phyloP scores from a whole-genome alignment of 1,140 invertebrate species.

The Apocrypta bakeri region DNA sequence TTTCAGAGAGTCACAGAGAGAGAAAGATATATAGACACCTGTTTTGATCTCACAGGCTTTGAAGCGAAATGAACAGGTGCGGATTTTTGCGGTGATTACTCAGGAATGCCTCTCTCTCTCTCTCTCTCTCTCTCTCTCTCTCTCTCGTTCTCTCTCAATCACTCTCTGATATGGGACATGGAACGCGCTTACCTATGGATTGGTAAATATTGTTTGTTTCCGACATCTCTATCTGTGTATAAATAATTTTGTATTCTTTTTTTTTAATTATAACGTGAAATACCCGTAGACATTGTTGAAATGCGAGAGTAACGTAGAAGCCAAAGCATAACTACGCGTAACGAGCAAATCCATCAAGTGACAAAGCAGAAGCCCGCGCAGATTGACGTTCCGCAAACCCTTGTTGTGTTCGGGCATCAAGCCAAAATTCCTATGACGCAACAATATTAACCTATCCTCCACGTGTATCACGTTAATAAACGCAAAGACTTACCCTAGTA shows the following conservation, averaged over 20 bases:
- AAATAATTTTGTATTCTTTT: too few species aligned
- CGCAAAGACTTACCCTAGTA: background rate
- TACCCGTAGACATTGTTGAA: too few species aligned
- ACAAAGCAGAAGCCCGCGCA: background rate
- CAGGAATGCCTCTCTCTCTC: too few species aligned
- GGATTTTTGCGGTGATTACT: too few species aligned
- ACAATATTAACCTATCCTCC: background rate
- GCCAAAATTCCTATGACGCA: background rate
- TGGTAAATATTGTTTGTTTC: too few species aligned
- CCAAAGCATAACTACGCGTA: background rate
- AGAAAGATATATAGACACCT: background rate
- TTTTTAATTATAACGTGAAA: too few species aligned
- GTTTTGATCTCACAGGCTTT: background rate
- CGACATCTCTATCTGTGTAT: too few species aligned
- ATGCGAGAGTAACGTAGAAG: too few species aligned
- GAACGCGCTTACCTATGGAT: too few species aligned
- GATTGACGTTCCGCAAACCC: background rate
- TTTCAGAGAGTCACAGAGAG: background rate
- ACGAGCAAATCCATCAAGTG: background rate
- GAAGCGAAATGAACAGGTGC: background rate
- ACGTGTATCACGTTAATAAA: background rate
- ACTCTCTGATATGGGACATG: background rate
- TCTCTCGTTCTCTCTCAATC: too few species aligned
- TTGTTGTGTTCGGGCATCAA: background rate
- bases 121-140: too few species aligned